These are phyloP conservation scores for Sepioteuthis lessoniana DNA, from an alignment of 2,888 invertebrate species.

Conservation along the genomic window DNA sequence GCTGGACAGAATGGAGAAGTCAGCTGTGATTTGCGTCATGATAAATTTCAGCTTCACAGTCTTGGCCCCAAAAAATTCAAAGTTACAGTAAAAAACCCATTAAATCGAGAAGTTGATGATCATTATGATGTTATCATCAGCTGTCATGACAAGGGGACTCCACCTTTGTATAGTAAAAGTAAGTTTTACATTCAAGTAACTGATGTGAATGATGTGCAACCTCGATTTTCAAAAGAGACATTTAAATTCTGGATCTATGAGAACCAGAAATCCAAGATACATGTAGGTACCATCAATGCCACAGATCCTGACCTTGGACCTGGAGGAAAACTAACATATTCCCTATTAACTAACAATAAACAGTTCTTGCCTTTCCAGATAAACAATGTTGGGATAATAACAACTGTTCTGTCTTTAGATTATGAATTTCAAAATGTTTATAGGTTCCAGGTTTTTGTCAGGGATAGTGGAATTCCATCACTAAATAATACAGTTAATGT, in stretches of 20 bases:
- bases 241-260: slow-evolving; percentile 3
- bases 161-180: slow-evolving; percentile 8
- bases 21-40: not conserved
- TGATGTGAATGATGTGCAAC: slow-evolving; percentile 5
- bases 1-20: slow-evolving; percentile 14
- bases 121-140: slow-evolving; percentile 33
- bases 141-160: not conserved
- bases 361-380: slow-evolving; percentile 10
- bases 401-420: not conserved
- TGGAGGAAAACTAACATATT: slow-evolving; percentile 4
- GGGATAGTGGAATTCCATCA: not conserved
- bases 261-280: not conserved
- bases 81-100: not conserved
- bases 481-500: not conserved
- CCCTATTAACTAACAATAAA: slow-evolving; percentile 11
- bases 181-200: not conserved
- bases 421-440: slow-evolving; percentile 12
- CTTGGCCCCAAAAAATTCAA: not conserved
- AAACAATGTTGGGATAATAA: slow-evolving; percentile 18
- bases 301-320: not conserved
- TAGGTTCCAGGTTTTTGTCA: not conserved
- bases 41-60: slow-evolving; percentile 8
- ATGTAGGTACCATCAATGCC: not conserved
- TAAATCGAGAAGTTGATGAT: slow-evolving; percentile 9
- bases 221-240: not conserved